Evolutionary conservation across 2,797 vertebrate species (phyloP).

Genomic region (Phalloptychus januarius): DNA sequence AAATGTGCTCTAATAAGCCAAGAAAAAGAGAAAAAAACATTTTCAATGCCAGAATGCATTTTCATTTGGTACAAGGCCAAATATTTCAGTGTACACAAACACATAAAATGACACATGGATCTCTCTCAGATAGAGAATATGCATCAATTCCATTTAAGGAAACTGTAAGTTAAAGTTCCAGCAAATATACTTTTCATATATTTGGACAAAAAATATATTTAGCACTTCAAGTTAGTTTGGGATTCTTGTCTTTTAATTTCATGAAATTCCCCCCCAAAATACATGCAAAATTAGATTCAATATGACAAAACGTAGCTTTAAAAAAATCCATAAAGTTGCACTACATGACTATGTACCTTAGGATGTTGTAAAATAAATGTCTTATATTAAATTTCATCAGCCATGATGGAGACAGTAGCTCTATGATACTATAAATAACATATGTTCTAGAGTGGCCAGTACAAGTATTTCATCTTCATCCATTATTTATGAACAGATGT

Average conservation of each 20-base stretch:
- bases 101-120: slow-evolving; percentile 61
- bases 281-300: not conserved
- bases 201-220: not conserved
- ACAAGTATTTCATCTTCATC: slow-evolving; percentile 66
- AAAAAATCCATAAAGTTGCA: not conserved
- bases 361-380: slow-evolving; percentile 29
- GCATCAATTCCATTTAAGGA: not conserved
- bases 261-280: not conserved
- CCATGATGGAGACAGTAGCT: slow-evolving; percentile 54
- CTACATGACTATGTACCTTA: slow-evolving; percentile 31
- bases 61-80: slow-evolving; percentile 22
- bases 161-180: not conserved
- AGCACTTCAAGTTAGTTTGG: not conserved
- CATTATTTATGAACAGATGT: slow-evolving; percentile 75
- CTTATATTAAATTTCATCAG: slow-evolving; percentile 32
- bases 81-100: slow-evolving; percentile 56
- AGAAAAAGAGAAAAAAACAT: not conserved
- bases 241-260: not conserved
- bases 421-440: slow-evolving; percentile 63
- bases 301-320: not conserved
- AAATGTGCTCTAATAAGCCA: not conserved
- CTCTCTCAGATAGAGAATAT: not conserved
- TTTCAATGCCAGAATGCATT: slow-evolving; percentile 24
- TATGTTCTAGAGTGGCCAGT: slow-evolving; percentile 49
- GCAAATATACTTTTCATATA: not conserved